Evolutionary conservation across 2,797 vertebrate species (phyloP), one percentile per base, ranked within the genome.

Genomic region (Catamblyrhynchus diadema): DNA sequence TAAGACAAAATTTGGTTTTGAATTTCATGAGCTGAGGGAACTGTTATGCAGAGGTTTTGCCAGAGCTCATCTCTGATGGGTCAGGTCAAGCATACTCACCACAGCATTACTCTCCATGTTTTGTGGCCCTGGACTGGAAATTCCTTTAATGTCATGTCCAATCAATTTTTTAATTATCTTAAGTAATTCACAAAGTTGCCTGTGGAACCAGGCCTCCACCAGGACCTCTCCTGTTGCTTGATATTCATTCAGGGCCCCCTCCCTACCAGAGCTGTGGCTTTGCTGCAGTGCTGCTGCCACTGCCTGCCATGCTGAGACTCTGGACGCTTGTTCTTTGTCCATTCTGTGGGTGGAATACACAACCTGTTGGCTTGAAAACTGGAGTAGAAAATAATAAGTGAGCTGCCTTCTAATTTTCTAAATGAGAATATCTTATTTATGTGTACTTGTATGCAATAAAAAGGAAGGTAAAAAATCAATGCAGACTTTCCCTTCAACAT

Each of bases 281-380:
- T 62, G 28, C 59, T 80, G 77, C 21, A 4, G 1, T 10, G 12
- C 20, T 47, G 10, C 50, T 5, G 2, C 18, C 20, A 8, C 32
- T 35, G 24, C 35, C 17, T 48, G 35, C 19, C 32, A 6, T 0
- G 1, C 4, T 72, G 33, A 72, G 44, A 33, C 14, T 73, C 19
- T 54, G 45, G n/a, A 54, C 30, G 9, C 7, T 8, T 0, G 0
- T 1, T 57, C n/a, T n/a, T 57, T 1, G 0, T 45, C 37, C 59
- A 5, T 64, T 60, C 37, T 45, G 3, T 23, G 17, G 3, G 8
- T 17, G 28, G 16, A 27, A 42, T 72, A 14, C 30, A 32, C 10
- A 61, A 28, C 11, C 21, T 18, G 6, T 45, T 39, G 24, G 8
- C 9, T 66, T 70, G 80, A 60, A 83, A 62, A 73, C 14, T 33